Percentiles rank a stretch among this genome's conserved stretches.
These are phyloP conservation scores for Drosophila atroscutellata DNA, from an alignment of 2,888 invertebrate genomes.

Conservation along the genomic window DNA sequence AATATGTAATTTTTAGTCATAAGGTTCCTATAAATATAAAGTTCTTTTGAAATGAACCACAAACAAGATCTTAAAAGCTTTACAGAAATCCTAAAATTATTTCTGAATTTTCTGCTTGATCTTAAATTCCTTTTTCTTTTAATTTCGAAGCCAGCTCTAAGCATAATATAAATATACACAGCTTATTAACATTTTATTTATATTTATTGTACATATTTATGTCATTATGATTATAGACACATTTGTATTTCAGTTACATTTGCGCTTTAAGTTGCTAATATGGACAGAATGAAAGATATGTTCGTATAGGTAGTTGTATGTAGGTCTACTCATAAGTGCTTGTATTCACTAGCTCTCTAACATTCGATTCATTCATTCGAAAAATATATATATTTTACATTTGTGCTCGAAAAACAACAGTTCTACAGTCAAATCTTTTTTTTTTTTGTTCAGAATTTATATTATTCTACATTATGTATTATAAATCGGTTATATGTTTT, in stretches of 20 bases:
- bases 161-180: neutral
- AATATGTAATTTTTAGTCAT: no score
- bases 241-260: slow-evolving; percentile 39
- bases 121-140: neutral
- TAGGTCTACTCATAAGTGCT: slow-evolving; percentile 23
- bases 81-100: neutral
- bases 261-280: slow-evolving; percentile 54
- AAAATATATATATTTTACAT: slow-evolving; percentile 49
- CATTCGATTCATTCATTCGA: slow-evolving; percentile 24
- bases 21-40: no score
- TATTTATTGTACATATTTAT: slow-evolving; percentile 73
- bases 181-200: slow-evolving; percentile 63
- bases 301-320: slow-evolving; percentile 20
- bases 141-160: neutral
- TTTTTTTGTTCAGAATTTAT: slow-evolving; percentile 10
- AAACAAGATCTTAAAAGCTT: neutral
- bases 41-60: neutral
- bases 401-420: slow-evolving; percentile 42
- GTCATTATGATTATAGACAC: slow-evolving; percentile 44
- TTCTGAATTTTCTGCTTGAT: neutral
- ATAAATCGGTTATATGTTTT: slow-evolving; percentile 33
- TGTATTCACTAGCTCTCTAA: slow-evolving; percentile 6
- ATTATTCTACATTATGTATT: slow-evolving; percentile 64
- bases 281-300: slow-evolving; percentile 57
- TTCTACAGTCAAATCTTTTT: slow-evolving; percentile 2